Base-by-base conservation (phyloP, 2,797 vertebrate genomes). In the Cynodonichthys magdalenae region DNA sequence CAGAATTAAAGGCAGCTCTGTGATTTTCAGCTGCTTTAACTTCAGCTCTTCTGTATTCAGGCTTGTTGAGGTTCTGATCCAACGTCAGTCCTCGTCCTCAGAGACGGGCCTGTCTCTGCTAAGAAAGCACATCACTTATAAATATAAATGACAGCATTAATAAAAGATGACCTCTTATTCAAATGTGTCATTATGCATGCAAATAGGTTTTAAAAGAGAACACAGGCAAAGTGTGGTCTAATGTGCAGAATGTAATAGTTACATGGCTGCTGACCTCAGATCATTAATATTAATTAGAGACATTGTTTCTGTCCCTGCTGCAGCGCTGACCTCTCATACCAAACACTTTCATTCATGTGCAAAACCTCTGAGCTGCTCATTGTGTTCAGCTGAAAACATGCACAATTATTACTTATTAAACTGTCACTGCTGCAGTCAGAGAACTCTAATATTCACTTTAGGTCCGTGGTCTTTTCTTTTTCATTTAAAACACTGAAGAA, bases 141-240 rank as follows among this genome's bases (percentile, higher is more conserved):
- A 90, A 92, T 92, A 91, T 89, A 90, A 87, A 92, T 91, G 80
- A 68, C 73, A 59, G 63, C 54, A 74, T 92, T 85, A 89, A 90
- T 92, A 91, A 91, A 83, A 87, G 69, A 92, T 83, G 69, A 71
- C 72, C 71, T 69, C 76, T 81, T 49, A 82, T 86, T 84, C 75
- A 78, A 75, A 84, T 59, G 67, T 66, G 72, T 86, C 76, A 89
- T 92, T 83, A 80, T 80, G 72, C 83, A 90, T 90, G 87, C 89
- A 89, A 85, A 90, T 80, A 59, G 75, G 60, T 79, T 85, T 80
- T 79, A 84, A 70, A 58, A 60, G 60, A 56, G 54, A 71, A 77
- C 79, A 72, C 5, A 44, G 77, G 68, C 75, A 74, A 72, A 75
- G 71, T 63, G 75, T 59, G 77, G 62, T 76, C 79, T 77, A 69